Conservation (phyloP, 2,113 vertebrate species). For the Phyllostomus discolor region DNA sequence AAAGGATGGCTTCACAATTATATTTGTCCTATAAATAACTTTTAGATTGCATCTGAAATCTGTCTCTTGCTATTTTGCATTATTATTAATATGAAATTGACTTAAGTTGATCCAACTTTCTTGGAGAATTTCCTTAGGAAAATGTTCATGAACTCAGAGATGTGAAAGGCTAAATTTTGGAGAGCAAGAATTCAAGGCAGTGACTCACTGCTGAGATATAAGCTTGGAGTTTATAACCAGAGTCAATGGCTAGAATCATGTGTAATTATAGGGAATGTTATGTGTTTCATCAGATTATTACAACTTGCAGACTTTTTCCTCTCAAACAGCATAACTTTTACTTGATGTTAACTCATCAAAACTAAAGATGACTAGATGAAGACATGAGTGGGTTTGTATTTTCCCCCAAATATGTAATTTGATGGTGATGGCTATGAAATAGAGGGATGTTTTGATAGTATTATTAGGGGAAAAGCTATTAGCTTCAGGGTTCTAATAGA, state of each 20-base stretch:
- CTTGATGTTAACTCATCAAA: background rate
- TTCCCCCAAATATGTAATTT: slow-evolving; percentile 1
- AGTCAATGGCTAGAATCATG: background rate
- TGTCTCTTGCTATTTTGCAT: slow-evolving; percentile 4
- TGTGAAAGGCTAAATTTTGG: background rate
- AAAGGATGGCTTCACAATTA: background rate
- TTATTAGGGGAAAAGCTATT: background rate
- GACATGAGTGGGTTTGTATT: background rate
- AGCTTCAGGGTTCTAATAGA: background rate
- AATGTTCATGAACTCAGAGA: background rate
- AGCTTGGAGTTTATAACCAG: slow-evolving; percentile 28
- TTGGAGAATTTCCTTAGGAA: slow-evolving; percentile 40
- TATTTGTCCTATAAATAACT: slow-evolving; percentile 18
- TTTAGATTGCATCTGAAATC: background rate
- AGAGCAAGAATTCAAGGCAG: slow-evolving; percentile 1
- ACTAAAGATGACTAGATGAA: background rate
- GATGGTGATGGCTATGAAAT: background rate
- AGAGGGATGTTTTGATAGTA: background rate
- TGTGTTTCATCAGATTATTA: background rate
- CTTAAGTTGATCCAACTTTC: background rate
- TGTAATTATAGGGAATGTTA: slow-evolving; percentile 21
- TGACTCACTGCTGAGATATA: slow-evolving; percentile 13
- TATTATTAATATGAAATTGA: background rate
- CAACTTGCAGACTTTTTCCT: background rate
- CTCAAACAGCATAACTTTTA: background rate